Evolutionary conservation across 35 echinoderm and acorn worm species (phyloP).

Genomic region (Apostichopus parvimensis): DNA sequence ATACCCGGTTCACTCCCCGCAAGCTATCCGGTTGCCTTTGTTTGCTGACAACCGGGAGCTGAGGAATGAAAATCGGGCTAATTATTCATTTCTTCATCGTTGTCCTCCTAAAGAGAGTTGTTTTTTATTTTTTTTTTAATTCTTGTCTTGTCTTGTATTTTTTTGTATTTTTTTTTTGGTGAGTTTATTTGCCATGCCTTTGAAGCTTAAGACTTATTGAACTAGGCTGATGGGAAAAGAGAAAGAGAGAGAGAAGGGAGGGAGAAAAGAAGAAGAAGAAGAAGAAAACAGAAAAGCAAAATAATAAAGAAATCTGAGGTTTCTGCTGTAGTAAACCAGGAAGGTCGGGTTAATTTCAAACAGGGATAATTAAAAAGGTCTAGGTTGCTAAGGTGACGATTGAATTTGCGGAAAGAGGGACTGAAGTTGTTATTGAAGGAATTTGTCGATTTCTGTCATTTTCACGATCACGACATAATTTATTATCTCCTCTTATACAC

Average conservation of each 20-base stretch:
- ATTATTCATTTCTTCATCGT: slow-evolving; percentile 39
- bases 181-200: slow-evolving; percentile 46
- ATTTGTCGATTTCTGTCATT: background rate
- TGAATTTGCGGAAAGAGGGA: background rate
- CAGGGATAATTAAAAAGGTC: slow-evolving; percentile 31
- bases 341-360: slow-evolving; percentile 51
- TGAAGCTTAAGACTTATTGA: slow-evolving; percentile 41
- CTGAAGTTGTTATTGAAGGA: background rate
- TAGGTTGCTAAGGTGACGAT: slow-evolving; percentile 39
- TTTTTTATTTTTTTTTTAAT: background rate
- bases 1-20: slow-evolving; percentile 22
- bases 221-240: background rate
- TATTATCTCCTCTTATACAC: background rate
- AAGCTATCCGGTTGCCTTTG: slow-evolving; percentile 50
- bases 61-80: slow-evolving; percentile 37
- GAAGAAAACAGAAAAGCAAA: background rate
- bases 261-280: background rate
- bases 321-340: slow-evolving; percentile 18
- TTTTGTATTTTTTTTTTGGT: slow-evolving; percentile 2
- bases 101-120: background rate
- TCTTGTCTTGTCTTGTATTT: background rate
- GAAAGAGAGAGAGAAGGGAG: background rate
- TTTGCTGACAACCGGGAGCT: slow-evolving; percentile 41
- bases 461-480: background rate
- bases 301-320: slow-evolving; percentile 4